Percentiles rank a stretch among this genome's conserved stretches.
Conservation (phyloP, 1,140 invertebrate genomes). For the Drosophila equinoxialis region DNA sequence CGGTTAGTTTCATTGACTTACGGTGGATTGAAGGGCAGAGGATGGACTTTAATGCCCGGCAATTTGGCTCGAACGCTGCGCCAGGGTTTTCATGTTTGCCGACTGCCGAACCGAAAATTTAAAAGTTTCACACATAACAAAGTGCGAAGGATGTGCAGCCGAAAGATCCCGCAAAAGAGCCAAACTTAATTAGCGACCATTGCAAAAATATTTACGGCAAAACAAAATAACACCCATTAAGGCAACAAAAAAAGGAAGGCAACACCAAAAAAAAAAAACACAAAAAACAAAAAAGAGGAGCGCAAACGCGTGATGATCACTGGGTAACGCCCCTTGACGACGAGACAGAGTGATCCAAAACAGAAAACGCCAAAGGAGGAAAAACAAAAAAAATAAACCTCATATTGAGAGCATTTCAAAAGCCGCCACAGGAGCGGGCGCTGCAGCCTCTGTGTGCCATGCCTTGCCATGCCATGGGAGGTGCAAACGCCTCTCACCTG, state of each 20-base stretch:
- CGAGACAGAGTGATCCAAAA: conserved; percentile 42
- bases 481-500: conserved; percentile 59
- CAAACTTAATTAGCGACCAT: conserved; percentile 81
- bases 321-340: conserved; percentile 78
- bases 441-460: conserved; percentile 25
- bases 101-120: conserved; percentile 54
- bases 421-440: conserved; percentile 44
- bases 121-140: conserved; percentile 81
- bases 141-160: conserved; percentile 74
- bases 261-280: neutral
- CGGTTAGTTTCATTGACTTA: neutral
- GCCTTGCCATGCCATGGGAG: conserved; percentile 53
- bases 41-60: conserved; percentile 63
- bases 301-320: conserved; percentile 82
- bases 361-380: conserved; percentile 14
- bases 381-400: neutral
- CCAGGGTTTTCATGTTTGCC: conserved; percentile 74
- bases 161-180: conserved; percentile 51
- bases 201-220: conserved; percentile 81
- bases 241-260: conserved; percentile 28
- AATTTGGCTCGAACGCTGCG: conserved; percentile 58
- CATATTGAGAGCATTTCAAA: conserved; percentile 29
- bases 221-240: conserved; percentile 82
- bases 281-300: conserved; percentile 29
- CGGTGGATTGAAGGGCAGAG: neutral